A percentile compares a stretch with the other conserved stretches of the same genome.
Conservation (phyloP, 2,888 invertebrate genomes). For the Aleiodes testaceus region DNA sequence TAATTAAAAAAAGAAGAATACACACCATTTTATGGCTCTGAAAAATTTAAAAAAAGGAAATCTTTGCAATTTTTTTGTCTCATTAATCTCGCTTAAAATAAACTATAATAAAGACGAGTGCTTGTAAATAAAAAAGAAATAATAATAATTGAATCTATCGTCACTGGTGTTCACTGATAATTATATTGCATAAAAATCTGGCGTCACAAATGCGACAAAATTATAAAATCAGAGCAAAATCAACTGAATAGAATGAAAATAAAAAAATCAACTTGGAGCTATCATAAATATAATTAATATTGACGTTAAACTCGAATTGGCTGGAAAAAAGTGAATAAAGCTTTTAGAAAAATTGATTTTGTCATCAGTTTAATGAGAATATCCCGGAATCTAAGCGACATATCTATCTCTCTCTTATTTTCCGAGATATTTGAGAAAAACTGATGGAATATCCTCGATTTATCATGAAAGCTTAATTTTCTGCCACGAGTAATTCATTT, state of each 20-base stretch:
- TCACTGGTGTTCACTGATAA: constrained; percentile 20
- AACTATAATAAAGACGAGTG: constrained; percentile 1
- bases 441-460: too few relatives aligned
- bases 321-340: background rate
- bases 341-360: too few relatives aligned
- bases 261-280: constrained; percentile 32
- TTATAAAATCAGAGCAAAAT: constrained; percentile 20
- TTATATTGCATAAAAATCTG: constrained; percentile 1
- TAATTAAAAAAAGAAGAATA: constrained; percentile 56
- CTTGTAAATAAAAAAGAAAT: constrained; percentile 14
- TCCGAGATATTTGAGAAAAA: too few relatives aligned
- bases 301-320: constrained; percentile 19
- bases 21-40: constrained; percentile 21
- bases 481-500: constrained; percentile 10
- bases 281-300: constrained; percentile 33
- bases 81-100: background rate
- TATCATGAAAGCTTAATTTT: background rate
- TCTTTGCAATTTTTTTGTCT: background rate
- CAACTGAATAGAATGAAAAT: constrained; percentile 26
- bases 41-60: background rate
- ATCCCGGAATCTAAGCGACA: too few relatives aligned
- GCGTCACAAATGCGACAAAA: constrained; percentile 6
- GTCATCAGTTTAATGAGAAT: too few relatives aligned
- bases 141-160: background rate
- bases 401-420: too few relatives aligned